A percentile compares a stretch with the other conserved stretches of the same genome.
phyloP scores from a whole-genome alignment of 2,888 invertebrate genomes.

The Euspilapteryx auroguttella region DNA sequence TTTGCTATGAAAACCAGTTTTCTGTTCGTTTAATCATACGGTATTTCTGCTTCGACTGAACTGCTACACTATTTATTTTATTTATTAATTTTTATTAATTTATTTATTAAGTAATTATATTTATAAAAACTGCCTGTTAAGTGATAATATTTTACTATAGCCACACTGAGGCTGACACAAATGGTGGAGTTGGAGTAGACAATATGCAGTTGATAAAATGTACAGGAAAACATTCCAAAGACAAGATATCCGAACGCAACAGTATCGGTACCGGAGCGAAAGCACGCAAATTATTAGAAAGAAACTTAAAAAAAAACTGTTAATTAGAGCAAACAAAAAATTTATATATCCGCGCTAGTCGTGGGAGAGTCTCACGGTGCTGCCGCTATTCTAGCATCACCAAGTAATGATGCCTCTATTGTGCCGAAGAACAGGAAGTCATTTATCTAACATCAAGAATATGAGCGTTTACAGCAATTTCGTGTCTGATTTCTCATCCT shows the following conservation, averaged over 20 bases:
- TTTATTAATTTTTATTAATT: too few relatives aligned
- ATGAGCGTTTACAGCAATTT: constrained; percentile 58
- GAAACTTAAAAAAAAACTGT: constrained; percentile 32
- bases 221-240: background rate
- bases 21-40: too few relatives aligned
- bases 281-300: constrained; percentile 41
- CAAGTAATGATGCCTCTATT: constrained; percentile 55
- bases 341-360: constrained; percentile 54
- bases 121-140: too few relatives aligned
- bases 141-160: too few relatives aligned
- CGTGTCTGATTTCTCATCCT: constrained; percentile 51
- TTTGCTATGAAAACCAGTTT: too few relatives aligned
- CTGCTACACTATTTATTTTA: too few relatives aligned
- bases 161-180: too few relatives aligned
- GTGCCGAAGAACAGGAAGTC: constrained; percentile 53
- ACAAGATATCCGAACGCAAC: too few relatives aligned
- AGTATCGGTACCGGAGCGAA: constrained; percentile 19
- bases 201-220: background rate
- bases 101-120: too few relatives aligned
- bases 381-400: constrained; percentile 30
- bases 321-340: constrained; percentile 59
- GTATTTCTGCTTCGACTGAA: too few relatives aligned
- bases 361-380: constrained; percentile 54
- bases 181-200: too few relatives aligned
- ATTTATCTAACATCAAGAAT: constrained; percentile 62